Evolutionary conservation across 2,113 vertebrate genomes (phyloP).

Genomic region (Sphyrna mokarran): DNA sequence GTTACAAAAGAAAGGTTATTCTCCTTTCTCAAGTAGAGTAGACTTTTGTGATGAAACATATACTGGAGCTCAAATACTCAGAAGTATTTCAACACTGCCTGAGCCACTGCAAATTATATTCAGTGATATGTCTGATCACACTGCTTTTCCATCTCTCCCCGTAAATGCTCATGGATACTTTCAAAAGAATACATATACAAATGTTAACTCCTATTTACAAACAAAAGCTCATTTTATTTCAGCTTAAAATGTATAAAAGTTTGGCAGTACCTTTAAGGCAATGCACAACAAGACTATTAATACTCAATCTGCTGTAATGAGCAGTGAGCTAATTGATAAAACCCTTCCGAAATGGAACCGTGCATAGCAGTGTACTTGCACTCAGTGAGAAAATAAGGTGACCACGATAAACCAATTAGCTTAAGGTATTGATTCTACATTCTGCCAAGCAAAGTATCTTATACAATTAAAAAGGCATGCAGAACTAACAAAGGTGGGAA

Average conservation of each 20-base stretch:
- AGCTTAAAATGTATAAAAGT: slow-evolving; percentile 48
- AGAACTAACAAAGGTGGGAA: slow-evolving; percentile 11
- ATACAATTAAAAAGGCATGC: slow-evolving; percentile 31
- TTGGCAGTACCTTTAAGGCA: slow-evolving; percentile 56
- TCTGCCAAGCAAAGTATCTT: slow-evolving; percentile 25
- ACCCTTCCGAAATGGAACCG: neutral
- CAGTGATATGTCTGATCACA: neutral
- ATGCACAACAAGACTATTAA: slow-evolving; percentile 46
- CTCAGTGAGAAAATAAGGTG: slow-evolving; percentile 12
- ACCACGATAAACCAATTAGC: neutral
- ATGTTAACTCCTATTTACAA: slow-evolving; percentile 51
- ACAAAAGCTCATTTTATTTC: slow-evolving; percentile 50
- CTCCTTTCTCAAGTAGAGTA: neutral
- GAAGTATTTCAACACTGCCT: neutral
- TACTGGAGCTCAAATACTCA: neutral
- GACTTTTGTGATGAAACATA: slow-evolving; percentile 16
- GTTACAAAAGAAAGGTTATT: neutral
- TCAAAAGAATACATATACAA: slow-evolving; percentile 28
- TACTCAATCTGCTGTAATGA: neutral
- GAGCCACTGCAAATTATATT: neutral
- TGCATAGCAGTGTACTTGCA: neutral
- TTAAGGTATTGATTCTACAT: slow-evolving; percentile 17
- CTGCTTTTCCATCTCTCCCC: neutral
- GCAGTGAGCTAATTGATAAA: neutral
- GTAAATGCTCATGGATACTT: neutral